A percentile compares a stretch with the other conserved stretches of the same genome.
phyloP scores from a whole-genome alignment of 1,140 invertebrate species.

The Saccostrea cuccullata region DNA sequence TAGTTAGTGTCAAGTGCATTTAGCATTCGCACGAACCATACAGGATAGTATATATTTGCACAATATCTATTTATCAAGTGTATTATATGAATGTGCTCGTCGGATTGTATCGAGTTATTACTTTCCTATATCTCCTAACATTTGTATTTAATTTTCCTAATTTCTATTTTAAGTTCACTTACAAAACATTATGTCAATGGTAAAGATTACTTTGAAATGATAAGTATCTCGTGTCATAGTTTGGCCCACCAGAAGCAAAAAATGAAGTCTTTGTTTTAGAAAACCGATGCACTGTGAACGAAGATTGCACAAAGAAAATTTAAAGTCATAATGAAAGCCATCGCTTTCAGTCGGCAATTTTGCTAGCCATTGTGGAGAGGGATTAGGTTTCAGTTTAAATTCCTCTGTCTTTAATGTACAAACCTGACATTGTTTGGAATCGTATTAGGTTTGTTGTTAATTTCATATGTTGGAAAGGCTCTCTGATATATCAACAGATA shows the following conservation, averaged over 20 bases:
- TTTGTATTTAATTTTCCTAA: background rate
- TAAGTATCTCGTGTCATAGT: background rate
- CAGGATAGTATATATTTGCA: background rate
- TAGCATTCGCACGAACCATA: background rate
- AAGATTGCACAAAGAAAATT: background rate
- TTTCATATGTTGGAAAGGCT: background rate
- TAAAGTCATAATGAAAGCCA: background rate
- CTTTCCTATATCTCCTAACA: background rate
- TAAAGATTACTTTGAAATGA: background rate
- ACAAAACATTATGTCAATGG: background rate
- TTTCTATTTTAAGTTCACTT: background rate
- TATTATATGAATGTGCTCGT: background rate
- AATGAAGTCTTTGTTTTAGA: background rate
- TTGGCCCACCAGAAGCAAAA: background rate
- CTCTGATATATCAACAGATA: background rate
- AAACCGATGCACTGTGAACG: background rate
- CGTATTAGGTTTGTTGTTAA: constrained; percentile 19
- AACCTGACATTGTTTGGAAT: constrained; percentile 8
- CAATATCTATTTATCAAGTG: background rate
- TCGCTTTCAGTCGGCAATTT: background rate
- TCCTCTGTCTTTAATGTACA: constrained; percentile 7
- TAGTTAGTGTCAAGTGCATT: background rate
- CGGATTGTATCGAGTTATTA: background rate
- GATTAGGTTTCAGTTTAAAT: constrained; percentile 20
- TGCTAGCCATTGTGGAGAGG: background rate